Conservation (phyloP, 2,888 invertebrate genomes). For the Polymixis flavicincta region DNA sequence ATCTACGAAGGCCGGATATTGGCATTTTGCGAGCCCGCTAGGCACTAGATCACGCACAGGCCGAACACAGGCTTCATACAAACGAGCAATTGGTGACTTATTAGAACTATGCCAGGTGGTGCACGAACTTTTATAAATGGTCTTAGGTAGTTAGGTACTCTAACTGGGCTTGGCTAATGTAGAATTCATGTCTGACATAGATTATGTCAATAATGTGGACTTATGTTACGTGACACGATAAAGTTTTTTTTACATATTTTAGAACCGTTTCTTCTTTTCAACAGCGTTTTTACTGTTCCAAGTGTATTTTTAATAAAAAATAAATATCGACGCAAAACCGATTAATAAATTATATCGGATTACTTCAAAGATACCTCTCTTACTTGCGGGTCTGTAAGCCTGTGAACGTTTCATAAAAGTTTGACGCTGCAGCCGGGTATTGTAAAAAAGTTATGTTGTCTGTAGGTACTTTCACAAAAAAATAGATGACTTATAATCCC, state of each 20-base stretch:
- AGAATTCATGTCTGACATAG: slow-evolving; percentile 32
- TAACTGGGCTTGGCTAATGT: slow-evolving; percentile 17
- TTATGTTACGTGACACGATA: not conserved
- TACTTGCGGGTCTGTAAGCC: slow-evolving; percentile 48
- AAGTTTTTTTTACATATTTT: not conserved
- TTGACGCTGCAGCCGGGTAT: slow-evolving; percentile 55
- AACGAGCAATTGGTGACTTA: slow-evolving; percentile 54
- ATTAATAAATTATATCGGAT: slow-evolving; percentile 43
- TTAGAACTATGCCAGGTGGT: slow-evolving; percentile 38
- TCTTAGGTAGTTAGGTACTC: slow-evolving; percentile 14
- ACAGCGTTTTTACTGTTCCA: not conserved
- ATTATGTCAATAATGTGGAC: slow-evolving; percentile 27
- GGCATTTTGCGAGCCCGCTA: slow-evolving; percentile 16
- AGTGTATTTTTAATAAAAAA: slow-evolving; percentile 15
- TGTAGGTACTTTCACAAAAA: slow-evolving; percentile 49
- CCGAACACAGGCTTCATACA: slow-evolving; percentile 43
- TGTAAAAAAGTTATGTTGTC: slow-evolving; percentile 63
- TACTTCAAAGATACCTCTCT: slow-evolving; percentile 36
- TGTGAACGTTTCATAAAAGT: slow-evolving; percentile 66
- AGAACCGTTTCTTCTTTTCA: not conserved
- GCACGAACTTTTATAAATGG: slow-evolving; percentile 6
- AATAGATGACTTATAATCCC: slow-evolving; percentile 62
- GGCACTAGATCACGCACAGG: slow-evolving; percentile 44
- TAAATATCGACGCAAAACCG: not conserved
- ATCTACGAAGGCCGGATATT: slow-evolving; percentile 45